phyloP scores from a whole-genome alignment of 2,113 vertebrate species.

The western clawed frog (Xenopus tropicalis) region UCB_Xtro_10.0 CM004451.2:78534501-78535000 shows the following conservation, averaged over 20 bases:
- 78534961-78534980: conserved; percentile 77
- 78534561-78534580: too few relatives aligned
- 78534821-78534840: conserved; percentile 8
- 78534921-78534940: conserved; percentile 70
- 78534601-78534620: too few relatives aligned
- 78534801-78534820: conserved; percentile 32
- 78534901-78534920: conserved; percentile 66
- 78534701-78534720: too few relatives aligned
- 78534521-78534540: too few relatives aligned
- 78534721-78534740: too few relatives aligned
- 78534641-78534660: too few relatives aligned
- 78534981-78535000: conserved; percentile 72
- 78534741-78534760: neutral
- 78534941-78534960: conserved; percentile 79
- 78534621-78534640: too few relatives aligned
- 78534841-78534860: conserved; percentile 46
- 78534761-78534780: neutral
- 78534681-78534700: too few relatives aligned
- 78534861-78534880: conserved; percentile 49
- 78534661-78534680: too few relatives aligned
- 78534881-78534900: conserved; percentile 53
- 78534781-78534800: neutral
- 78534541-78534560: too few relatives aligned
- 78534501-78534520: too few relatives aligned
- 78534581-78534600: too few relatives aligned